Conservation (phyloP, 37 sponge, comb jelly and placozoan genomes). For the Halichondria panicea region DNA sequence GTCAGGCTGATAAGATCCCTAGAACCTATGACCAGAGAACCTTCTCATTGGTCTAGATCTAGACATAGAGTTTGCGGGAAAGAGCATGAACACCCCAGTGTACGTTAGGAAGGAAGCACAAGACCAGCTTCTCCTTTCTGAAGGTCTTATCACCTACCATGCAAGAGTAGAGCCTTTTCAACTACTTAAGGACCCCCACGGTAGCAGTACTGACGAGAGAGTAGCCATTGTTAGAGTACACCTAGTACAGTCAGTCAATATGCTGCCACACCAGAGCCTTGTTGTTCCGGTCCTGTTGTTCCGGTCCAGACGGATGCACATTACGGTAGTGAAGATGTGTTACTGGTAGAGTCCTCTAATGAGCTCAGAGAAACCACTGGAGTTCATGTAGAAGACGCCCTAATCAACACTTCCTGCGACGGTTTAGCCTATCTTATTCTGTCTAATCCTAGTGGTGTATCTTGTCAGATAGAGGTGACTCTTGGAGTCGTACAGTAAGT, state of each 20-base stretch:
- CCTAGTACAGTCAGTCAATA: constrained; percentile 9
- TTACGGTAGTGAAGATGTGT: background rate
- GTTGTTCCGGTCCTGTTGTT: constrained; percentile 20
- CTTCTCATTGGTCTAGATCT: no score
- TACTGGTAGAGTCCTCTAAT: constrained; percentile 1
- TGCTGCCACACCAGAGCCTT: constrained; percentile 17
- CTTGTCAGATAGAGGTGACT: constrained; percentile 3
- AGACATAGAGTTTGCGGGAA: constrained; percentile 22
- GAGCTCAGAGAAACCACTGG: no score
- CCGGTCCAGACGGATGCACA: no score
- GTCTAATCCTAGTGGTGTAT: constrained; percentile 3
- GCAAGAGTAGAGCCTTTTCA: background rate
- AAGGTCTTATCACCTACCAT: constrained; percentile 1
- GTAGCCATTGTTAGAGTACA: constrained; percentile 21
- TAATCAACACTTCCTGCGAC: background rate
- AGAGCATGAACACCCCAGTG: constrained; percentile 1
- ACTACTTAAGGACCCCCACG: background rate
- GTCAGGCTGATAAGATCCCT: constrained; percentile 13
- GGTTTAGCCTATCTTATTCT: background rate
- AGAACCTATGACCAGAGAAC: no score
- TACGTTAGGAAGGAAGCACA: constrained; percentile 10
- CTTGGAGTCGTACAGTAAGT: background rate
- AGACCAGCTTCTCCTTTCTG: background rate
- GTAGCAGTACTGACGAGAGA: background rate
- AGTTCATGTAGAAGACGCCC: background rate